Conservation (phyloP, 1,140 invertebrate species). For the Glomeris maerens region DNA sequence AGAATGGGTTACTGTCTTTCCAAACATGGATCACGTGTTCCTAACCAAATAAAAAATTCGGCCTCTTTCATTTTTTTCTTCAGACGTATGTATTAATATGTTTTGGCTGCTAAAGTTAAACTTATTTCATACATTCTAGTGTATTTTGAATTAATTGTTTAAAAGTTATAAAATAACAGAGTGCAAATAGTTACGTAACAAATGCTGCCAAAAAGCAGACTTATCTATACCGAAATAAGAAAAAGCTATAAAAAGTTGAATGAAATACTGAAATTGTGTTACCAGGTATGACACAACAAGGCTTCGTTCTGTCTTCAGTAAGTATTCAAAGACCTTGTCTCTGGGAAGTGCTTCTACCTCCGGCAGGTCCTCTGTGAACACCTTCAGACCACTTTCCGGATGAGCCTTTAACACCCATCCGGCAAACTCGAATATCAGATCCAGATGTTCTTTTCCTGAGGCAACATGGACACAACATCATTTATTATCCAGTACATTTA, state of each 20-base stretch:
- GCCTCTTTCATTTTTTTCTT: too few species aligned
- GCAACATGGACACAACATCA: constrained; percentile 18
- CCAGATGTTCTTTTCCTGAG: constrained; percentile 61
- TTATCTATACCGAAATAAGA: too few species aligned
- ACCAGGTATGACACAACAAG: constrained; percentile 78
- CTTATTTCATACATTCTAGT: too few species aligned
- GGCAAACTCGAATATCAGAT: constrained; percentile 88
- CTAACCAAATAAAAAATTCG: constrained; percentile 27
- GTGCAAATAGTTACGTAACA: too few species aligned
- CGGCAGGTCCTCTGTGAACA: constrained; percentile 81
- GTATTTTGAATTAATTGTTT: too few species aligned
- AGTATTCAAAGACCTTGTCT: constrained; percentile 72
- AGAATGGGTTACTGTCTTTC: constrained; percentile 67
- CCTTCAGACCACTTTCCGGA: constrained; percentile 80
- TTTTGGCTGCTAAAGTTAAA: too few species aligned
- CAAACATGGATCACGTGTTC: constrained; percentile 85
- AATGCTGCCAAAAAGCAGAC: neutral
- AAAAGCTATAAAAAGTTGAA: constrained; percentile 1
- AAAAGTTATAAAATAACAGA: too few species aligned
- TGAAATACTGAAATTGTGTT: constrained; percentile 18
- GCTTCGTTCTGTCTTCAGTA: constrained; percentile 60
- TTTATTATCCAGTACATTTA: constrained; percentile 8
- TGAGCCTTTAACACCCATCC: constrained; percentile 74
- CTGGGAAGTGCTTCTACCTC: constrained; percentile 80
- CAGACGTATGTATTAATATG: too few species aligned